Percentiles rank a stretch among this genome's conserved stretches.
These are phyloP conservation scores for Eupithecia exiguata DNA, from an alignment of 2,888 invertebrate species.

Conservation along the genomic window DNA sequence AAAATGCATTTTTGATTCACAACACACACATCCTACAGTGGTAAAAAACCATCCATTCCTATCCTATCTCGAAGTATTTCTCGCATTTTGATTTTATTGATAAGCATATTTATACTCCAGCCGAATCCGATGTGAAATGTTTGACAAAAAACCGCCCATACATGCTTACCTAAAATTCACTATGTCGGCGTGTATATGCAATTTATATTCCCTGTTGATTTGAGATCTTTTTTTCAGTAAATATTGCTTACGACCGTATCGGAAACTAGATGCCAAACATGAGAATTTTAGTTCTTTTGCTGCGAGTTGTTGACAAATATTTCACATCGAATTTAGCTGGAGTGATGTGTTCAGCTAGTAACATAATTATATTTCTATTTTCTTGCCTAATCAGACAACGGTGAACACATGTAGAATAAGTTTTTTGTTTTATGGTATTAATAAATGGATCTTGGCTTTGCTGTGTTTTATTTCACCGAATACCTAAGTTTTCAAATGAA, in stretches of 20 bases:
- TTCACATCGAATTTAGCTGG: not conserved
- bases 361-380: not conserved
- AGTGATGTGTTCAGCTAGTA: not conserved
- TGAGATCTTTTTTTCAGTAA: not conserved
- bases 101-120: not conserved
- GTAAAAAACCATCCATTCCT: conserved; percentile 17
- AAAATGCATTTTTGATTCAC: conserved; percentile 66
- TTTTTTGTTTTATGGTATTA: conserved; percentile 58
- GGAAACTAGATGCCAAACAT: not conserved
- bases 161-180: not conserved
- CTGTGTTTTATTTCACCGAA: conserved; percentile 67
- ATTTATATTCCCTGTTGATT: not conserved
- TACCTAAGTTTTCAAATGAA: conserved; percentile 21
- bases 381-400: not conserved
- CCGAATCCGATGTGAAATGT: not conserved
- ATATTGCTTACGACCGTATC: not conserved
- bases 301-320: not conserved
- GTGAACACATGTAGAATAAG: conserved; percentile 46
- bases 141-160: not conserved
- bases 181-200: not conserved
- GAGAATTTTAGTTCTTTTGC: not conserved
- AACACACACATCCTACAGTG: not conserved
- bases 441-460: conserved; percentile 77
- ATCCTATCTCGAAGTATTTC: conserved; percentile 11
- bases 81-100: conserved; percentile 8